Conservation (phyloP, 2,113 vertebrate species). For the Clarias gariepinus region DNA sequence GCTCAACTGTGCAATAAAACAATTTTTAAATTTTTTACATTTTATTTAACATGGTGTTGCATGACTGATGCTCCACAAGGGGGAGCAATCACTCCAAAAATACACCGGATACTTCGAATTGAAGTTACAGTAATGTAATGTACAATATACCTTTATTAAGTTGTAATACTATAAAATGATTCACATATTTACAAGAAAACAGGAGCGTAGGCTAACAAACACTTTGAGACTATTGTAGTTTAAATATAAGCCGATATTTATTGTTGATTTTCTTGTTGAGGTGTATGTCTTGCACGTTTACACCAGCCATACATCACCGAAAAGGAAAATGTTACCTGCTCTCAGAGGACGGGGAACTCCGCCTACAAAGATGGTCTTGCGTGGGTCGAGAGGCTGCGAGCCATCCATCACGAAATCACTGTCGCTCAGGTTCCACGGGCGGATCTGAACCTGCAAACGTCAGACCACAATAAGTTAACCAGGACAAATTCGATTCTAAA, state of each 20-base stretch:
- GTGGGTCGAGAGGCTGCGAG: constrained; percentile 94
- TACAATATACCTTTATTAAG: too few relatives aligned
- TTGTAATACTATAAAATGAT: neutral
- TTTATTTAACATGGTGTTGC: neutral
- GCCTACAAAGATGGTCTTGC: constrained; percentile 98
- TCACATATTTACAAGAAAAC: neutral
- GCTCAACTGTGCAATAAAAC: constrained; percentile 78
- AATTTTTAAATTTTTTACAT: too few relatives aligned
- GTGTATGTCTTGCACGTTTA: neutral
- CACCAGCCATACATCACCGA: neutral
- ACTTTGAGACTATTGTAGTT: neutral
- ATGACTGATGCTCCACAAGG: neutral
- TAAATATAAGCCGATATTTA: too few relatives aligned
- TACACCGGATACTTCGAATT: too few relatives aligned
- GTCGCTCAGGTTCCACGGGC: constrained; percentile 96
- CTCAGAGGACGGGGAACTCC: constrained; percentile 93
- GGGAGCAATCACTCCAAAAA: neutral
- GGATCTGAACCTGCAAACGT: constrained; percentile 87
- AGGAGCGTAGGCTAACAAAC: neutral
- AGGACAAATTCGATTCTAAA: too few relatives aligned
- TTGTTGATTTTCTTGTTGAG: neutral
- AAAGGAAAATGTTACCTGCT: constrained; percentile 76
- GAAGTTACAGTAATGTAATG: too few relatives aligned
- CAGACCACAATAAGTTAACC: neutral
- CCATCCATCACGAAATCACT: constrained; percentile 99